A percentile compares a stretch with the other conserved stretches of the same genome.
Conservation (phyloP, 2,797 vertebrate species). For the Melanotaenia maccullochi region DNA sequence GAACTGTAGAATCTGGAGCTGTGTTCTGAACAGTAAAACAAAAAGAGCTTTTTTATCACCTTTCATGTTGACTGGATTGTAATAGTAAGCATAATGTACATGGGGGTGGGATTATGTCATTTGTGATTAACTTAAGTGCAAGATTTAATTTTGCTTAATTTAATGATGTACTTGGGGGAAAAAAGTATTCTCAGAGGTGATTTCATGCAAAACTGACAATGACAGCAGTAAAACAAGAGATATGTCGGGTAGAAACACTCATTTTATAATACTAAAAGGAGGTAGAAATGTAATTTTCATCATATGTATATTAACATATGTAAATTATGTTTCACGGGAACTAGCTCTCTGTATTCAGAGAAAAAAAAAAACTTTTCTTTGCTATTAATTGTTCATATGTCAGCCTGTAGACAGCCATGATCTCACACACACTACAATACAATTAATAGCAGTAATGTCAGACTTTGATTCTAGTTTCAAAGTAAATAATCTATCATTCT, state of each 20-base stretch:
- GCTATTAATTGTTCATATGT: constrained; percentile 70
- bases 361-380: constrained; percentile 24
- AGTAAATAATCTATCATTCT: constrained; percentile 17
- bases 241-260: constrained; percentile 13
- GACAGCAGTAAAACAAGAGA: constrained; percentile 20
- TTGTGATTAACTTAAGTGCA: constrained; percentile 24
- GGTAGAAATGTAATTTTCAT: constrained; percentile 44
- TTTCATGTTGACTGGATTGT: constrained; percentile 54
- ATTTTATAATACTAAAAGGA: constrained; percentile 23
- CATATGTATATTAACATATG: constrained; percentile 19
- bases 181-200: constrained; percentile 36
- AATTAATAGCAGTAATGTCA: constrained; percentile 38
- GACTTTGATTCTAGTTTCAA: constrained; percentile 50
- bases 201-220: constrained; percentile 36
- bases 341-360: background rate
- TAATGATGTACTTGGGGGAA: constrained; percentile 27
- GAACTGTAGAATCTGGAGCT: constrained; percentile 22
- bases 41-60: constrained; percentile 35
- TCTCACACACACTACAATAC: constrained; percentile 24
- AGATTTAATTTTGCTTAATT: constrained; percentile 52
- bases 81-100: constrained; percentile 47
- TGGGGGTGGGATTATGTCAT: constrained; percentile 14
- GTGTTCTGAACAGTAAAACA: constrained; percentile 21
- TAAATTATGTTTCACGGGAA: constrained; percentile 47
- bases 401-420: constrained; percentile 45